Conservation (phyloP, 2,113 vertebrate species). For the Anarhynchus alexandrinus region DNA sequence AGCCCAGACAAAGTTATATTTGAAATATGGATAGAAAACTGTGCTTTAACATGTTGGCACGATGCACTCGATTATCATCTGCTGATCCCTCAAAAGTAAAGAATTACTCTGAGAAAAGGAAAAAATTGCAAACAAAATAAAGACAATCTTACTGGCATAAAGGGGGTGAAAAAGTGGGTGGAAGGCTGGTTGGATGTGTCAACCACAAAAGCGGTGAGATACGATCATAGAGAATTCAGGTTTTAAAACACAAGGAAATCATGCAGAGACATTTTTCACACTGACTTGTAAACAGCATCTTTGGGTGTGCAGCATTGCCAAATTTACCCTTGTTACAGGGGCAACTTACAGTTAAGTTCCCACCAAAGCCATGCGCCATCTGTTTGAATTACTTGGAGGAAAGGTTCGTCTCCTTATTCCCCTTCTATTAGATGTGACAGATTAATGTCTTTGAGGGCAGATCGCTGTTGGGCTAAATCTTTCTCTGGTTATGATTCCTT, state of each 20-base stretch:
- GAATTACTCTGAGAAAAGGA: neutral
- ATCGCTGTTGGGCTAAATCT: constrained; percentile 44
- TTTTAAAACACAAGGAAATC: constrained; percentile 16
- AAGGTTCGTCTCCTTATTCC: neutral
- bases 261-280: neutral
- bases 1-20: neutral
- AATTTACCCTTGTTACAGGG: neutral
- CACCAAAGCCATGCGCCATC: neutral
- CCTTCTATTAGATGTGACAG: constrained; percentile 40
- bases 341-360: neutral
- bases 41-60: neutral
- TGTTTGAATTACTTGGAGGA: neutral
- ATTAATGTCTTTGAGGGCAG: constrained; percentile 53
- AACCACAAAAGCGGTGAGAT: neutral
- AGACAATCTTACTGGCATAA: neutral
- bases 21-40: neutral
- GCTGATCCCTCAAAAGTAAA: neutral
- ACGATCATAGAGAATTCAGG: neutral
- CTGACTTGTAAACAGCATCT: neutral
- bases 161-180: neutral
- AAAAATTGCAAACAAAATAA: neutral
- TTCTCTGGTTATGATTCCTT: constrained; percentile 54
- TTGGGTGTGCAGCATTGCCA: neutral
- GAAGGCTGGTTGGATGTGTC: constrained; percentile 22
- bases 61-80: neutral